Evolutionary conservation across 1,140 invertebrate species (phyloP).

Genomic region (Samia ricini): DNA sequence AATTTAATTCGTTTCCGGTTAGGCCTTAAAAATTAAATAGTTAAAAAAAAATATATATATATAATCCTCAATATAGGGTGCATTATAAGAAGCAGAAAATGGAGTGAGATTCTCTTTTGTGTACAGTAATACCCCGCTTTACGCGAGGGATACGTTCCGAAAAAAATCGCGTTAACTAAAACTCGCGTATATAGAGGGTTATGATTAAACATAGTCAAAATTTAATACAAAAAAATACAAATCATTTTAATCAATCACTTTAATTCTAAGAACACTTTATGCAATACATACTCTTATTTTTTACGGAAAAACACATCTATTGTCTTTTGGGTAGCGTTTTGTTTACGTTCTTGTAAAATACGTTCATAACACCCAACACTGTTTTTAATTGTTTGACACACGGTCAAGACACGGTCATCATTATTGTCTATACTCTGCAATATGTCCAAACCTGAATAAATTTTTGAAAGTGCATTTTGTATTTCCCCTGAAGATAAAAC

Average conservation of each 20-base stretch:
- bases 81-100: not conserved
- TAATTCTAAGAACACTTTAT: conserved; percentile 3
- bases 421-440: conserved; percentile 28
- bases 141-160: too few species aligned
- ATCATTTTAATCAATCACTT: conserved; percentile 9
- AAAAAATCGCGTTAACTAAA: too few species aligned
- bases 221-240: conserved; percentile 9
- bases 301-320: conserved; percentile 24
- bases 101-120: not conserved
- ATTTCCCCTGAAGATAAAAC: conserved; percentile 24
- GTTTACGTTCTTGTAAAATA: conserved; percentile 15
- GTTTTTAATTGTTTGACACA: conserved; percentile 29
- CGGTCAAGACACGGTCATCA: conserved; percentile 17
- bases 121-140: too few species aligned
- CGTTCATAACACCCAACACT: conserved; percentile 20
- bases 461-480: conserved; percentile 23
- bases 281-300: conserved; percentile 2
- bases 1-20: too few species aligned
- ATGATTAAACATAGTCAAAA: too few species aligned
- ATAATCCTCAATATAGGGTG: not conserved
- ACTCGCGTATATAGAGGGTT: conserved; percentile 5
- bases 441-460: conserved; percentile 25
- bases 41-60: not conserved
- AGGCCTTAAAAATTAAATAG: too few species aligned
- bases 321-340: conserved; percentile 18